Conservation (phyloP, 2,888 invertebrate species). For the Scaptomyza cyrtandrae region DNA sequence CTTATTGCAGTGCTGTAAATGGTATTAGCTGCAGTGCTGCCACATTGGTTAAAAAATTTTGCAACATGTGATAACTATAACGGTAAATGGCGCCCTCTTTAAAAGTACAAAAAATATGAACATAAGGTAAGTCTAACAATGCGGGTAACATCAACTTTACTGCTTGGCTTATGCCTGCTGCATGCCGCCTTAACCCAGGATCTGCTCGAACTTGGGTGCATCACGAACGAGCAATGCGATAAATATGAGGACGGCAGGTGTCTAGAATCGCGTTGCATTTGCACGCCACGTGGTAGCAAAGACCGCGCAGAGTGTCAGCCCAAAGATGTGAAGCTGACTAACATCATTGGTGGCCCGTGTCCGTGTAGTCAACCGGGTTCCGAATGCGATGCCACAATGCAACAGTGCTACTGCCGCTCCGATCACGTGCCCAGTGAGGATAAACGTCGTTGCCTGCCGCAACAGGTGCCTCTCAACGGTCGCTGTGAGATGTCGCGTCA, state of each 20-base stretch:
- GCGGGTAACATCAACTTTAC: constrained; percentile 8
- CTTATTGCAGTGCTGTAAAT: neutral
- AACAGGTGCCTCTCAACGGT: constrained; percentile 58
- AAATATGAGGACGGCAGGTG: constrained; percentile 67
- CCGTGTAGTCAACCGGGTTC: constrained; percentile 73
- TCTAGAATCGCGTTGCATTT: constrained; percentile 61
- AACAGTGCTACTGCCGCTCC: constrained; percentile 74
- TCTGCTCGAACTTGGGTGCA: constrained; percentile 75
- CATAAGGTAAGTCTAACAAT: constrained; percentile 28
- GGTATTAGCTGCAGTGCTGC: constrained; percentile 10
- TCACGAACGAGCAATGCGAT: constrained; percentile 62
- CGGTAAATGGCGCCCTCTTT: constrained; percentile 47
- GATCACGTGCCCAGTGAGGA: constrained; percentile 74
- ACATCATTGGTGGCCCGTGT: constrained; percentile 81
- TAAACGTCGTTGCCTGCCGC: constrained; percentile 76
- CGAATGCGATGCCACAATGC: constrained; percentile 62
- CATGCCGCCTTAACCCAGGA: constrained; percentile 37
- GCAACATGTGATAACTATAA: constrained; percentile 25
- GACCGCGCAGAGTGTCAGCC: constrained; percentile 69
- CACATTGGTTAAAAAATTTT: neutral
- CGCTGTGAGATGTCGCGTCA: constrained; percentile 76
- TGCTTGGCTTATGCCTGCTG: constrained; percentile 5
- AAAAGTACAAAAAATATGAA: neutral
- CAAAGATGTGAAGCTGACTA: constrained; percentile 68
- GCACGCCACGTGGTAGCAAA: constrained; percentile 50